These are phyloP conservation scores for Tanypteryx hageni DNA, from an alignment of 2,888 invertebrate genomes.

Conservation along the genomic window DNA sequence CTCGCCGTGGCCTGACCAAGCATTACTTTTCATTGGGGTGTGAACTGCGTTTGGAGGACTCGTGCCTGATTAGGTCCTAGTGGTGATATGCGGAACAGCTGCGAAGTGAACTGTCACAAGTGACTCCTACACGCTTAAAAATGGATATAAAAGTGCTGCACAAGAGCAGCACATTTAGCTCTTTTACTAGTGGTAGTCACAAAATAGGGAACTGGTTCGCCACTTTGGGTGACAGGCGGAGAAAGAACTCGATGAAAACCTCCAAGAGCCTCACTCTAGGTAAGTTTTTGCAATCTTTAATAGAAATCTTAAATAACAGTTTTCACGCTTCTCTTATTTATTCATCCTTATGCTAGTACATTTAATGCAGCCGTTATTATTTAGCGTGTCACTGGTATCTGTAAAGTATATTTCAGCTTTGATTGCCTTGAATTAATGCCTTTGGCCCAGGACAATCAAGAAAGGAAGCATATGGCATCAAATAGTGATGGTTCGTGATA, in stretches of 20 bases:
- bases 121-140: slow-evolving; percentile 49
- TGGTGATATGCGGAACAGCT: neutral
- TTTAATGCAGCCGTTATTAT: neutral
- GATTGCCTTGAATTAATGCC: neutral
- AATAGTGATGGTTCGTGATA: slow-evolving; percentile 1
- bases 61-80: neutral
- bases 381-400: neutral
- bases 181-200: slow-evolving; percentile 73
- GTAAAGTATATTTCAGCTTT: neutral
- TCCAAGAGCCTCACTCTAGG: slow-evolving; percentile 73
- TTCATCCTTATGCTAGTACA: neutral
- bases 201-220: slow-evolving; percentile 75
- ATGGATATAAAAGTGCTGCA: slow-evolving; percentile 74
- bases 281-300: slow-evolving; percentile 68
- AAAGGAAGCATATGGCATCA: slow-evolving; percentile 7
- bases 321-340: neutral
- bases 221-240: slow-evolving; percentile 73
- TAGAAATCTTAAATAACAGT: neutral
- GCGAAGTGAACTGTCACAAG: slow-evolving; percentile 14
- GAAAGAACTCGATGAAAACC: slow-evolving; percentile 71
- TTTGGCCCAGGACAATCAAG: neutral
- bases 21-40: slow-evolving; percentile 20
- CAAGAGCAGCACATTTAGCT: slow-evolving; percentile 75
- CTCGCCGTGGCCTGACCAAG: neutral
- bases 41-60: slow-evolving; percentile 32